A percentile compares a stretch with the other conserved stretches of the same genome.
phyloP scores from a whole-genome alignment of 2,888 invertebrate species.

The Cheiracanthium punctorium region DNA sequence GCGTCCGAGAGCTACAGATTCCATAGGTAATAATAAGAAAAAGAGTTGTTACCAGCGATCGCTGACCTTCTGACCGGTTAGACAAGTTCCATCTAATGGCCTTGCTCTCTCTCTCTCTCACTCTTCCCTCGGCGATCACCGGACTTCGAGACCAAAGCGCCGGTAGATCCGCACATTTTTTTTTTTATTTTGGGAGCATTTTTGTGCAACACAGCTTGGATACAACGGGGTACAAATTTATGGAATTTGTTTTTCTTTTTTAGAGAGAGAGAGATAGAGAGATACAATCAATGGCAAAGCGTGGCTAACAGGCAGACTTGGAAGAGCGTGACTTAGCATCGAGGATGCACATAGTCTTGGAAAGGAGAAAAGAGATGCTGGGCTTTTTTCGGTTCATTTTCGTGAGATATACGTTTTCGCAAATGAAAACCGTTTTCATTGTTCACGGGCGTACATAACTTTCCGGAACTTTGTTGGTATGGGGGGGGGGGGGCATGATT shows the following conservation, averaged over 20 bases:
- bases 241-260: not conserved
- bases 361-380: not conserved
- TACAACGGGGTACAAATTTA: not conserved
- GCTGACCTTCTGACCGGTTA: conserved; percentile 68
- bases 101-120: conserved; percentile 45
- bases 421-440: not conserved
- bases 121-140: conserved; percentile 12
- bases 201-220: not conserved
- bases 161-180: not conserved
- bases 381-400: not conserved
- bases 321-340: not conserved
- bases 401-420: not conserved
- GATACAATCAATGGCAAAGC: not conserved
- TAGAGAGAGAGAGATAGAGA: not conserved
- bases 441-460: not conserved
- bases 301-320: not conserved
- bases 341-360: not conserved
- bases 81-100: conserved; percentile 62
- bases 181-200: not conserved
- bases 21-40: conserved; percentile 15
- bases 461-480: not conserved
- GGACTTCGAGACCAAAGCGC: not conserved
- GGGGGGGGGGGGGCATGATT: not conserved
- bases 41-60: conserved; percentile 24
- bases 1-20: conserved; percentile 27